A percentile compares a stretch with the other conserved stretches of the same genome.
phyloP scores from a whole-genome alignment of 2,888 invertebrate species.

The Macroteleia sp. region DNA sequence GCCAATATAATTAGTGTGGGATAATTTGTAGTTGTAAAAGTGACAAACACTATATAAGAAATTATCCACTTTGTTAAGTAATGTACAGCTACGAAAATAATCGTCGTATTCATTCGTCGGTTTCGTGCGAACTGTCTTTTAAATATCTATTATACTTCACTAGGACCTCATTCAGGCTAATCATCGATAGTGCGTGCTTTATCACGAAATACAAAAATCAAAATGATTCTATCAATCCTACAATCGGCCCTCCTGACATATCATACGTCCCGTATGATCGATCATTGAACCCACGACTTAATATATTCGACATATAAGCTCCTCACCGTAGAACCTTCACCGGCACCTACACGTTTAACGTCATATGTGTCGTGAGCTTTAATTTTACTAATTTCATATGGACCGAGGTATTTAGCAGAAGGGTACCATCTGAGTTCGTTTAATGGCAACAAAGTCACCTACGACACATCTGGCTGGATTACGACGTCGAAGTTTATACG shows the following conservation, averaged over 20 bases:
- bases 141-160: too few relatives aligned
- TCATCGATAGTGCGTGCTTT: too few relatives aligned
- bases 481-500: constrained; percentile 28
- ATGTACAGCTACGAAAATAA: too few relatives aligned
- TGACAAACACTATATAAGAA: too few relatives aligned
- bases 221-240: too few relatives aligned
- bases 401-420: constrained; percentile 45
- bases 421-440: constrained; percentile 70
- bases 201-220: too few relatives aligned
- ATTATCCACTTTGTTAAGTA: too few relatives aligned
- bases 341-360: constrained; percentile 2
- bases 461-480: constrained; percentile 50
- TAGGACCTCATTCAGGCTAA: too few relatives aligned
- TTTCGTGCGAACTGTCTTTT: too few relatives aligned
- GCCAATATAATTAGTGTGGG: too few relatives aligned
- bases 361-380: constrained; percentile 36
- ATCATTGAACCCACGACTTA: background rate
- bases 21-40: too few relatives aligned
- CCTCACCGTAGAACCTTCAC: constrained; percentile 20
- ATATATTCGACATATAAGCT: background rate
- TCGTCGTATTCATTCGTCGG: too few relatives aligned
- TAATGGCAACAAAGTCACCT: constrained; percentile 73
- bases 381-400: background rate
- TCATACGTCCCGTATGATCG: background rate
- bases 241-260: background rate